A percentile compares a stretch with the other conserved stretches of the same genome.
These are phyloP conservation scores for Rhynchonema sp. DNA, from an alignment of 2,888 invertebrate species.

Conservation along the genomic window DNA sequence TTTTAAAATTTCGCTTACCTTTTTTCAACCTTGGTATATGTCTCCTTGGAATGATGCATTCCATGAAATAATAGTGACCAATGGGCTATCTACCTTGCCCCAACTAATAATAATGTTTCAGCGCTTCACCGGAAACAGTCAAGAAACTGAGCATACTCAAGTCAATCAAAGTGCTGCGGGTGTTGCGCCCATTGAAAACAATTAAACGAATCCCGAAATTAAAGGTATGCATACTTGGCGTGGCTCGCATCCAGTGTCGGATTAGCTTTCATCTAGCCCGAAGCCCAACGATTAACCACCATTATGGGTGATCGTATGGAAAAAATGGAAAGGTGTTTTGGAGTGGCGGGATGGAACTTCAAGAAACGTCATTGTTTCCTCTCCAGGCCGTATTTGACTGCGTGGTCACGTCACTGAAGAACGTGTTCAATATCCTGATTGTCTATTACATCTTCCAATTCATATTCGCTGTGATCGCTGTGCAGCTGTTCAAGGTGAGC, in stretches of 20 bases:
- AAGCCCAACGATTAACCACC: no score
- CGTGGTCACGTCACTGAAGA: conserved; percentile 83
- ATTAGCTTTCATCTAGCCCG: no score
- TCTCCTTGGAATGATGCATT: not conserved
- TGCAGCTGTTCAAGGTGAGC: conserved; percentile 90
- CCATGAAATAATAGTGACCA: not conserved
- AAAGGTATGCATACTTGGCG: no score
- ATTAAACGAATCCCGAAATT: conserved; percentile 96
- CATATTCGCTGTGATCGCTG: conserved; percentile 60
- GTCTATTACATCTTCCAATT: conserved; percentile 93
- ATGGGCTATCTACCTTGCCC: not conserved
- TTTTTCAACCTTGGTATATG: not conserved
- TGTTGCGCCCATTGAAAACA: conserved; percentile 82
- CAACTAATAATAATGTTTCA: not conserved
- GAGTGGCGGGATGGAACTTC: no score
- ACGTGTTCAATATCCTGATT: conserved; percentile 48
- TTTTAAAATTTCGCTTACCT: no score
- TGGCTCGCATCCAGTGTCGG: no score
- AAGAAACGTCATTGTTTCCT: no score
- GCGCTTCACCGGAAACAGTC: not conserved
- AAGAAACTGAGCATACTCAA: conserved; percentile 49
- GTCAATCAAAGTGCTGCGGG: conserved; percentile 78
- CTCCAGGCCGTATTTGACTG: conserved; percentile 90
- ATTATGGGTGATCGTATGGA: no score
- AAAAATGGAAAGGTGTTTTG: no score